A percentile compares a stretch with the other conserved stretches of the same genome.
phyloP scores from a whole-genome alignment of 2,797 vertebrate species.

The Sciurus vulgaris region DNA sequence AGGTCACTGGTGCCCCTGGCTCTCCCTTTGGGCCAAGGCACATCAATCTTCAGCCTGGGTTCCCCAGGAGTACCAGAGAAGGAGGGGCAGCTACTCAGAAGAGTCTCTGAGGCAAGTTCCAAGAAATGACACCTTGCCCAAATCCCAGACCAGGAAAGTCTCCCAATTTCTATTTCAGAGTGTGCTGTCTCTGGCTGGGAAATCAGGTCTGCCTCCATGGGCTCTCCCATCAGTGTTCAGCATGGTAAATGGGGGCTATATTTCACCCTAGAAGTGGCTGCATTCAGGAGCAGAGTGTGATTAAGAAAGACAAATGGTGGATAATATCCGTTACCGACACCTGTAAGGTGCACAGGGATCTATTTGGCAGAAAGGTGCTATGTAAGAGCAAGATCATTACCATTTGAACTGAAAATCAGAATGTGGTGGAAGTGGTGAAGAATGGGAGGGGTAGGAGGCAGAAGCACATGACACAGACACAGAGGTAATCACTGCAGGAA shows the following conservation, averaged over 20 bases:
- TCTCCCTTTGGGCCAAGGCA: background rate
- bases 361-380: slow-evolving; percentile 67
- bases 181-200: background rate
- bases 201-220: slow-evolving; percentile 25
- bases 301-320: slow-evolving; percentile 72
- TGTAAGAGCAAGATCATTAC: slow-evolving; percentile 72
- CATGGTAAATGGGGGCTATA: slow-evolving; percentile 56
- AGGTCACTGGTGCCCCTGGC: background rate
- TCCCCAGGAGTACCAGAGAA: background rate
- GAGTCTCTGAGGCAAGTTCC: background rate
- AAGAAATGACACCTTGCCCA: background rate
- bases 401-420: slow-evolving; percentile 68
- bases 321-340: slow-evolving; percentile 71
- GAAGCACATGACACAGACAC: background rate
- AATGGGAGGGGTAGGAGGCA: background rate
- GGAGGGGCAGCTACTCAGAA: too few species aligned
- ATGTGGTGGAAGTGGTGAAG: background rate
- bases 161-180: background rate
- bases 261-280: slow-evolving; percentile 70
- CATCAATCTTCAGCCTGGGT: background rate
- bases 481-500: background rate
- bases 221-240: slow-evolving; percentile 43
- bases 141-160: background rate
- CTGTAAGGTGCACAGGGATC: slow-evolving; percentile 63
- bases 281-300: slow-evolving; percentile 67